phyloP scores from a whole-genome alignment of 2,797 vertebrate genomes.

The Megalops cyprinoides region DNA sequence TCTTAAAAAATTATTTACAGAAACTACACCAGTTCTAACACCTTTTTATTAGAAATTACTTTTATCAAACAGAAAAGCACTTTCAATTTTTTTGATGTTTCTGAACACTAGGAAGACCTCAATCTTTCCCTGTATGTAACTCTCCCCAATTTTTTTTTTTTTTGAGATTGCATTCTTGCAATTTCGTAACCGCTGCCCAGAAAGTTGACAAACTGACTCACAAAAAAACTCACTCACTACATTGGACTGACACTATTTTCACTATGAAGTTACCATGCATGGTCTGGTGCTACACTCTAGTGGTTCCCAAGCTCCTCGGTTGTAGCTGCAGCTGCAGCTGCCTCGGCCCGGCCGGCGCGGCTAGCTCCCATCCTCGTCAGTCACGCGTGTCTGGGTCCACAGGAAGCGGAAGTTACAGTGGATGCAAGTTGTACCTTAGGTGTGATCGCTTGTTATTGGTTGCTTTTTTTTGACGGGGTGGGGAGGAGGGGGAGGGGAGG shows the following conservation, averaged over 20 bases:
- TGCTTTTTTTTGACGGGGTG: conserved; percentile 23
- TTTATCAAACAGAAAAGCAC: conserved; percentile 85
- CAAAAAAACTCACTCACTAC: conserved; percentile 86
- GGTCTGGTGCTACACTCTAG: conserved; percentile 46
- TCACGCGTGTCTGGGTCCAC: neutral
- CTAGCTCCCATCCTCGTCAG: neutral
- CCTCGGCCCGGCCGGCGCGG: neutral
- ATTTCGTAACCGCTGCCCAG: conserved; percentile 92
- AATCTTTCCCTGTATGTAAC: conserved; percentile 46
- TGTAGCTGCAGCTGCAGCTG: neutral
- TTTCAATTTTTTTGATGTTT: conserved; percentile 55
- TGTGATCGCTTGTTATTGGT: conserved; percentile 29
- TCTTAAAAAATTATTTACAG: conserved; percentile 81
- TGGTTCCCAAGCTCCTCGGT: neutral
- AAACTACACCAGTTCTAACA: conserved; percentile 84
- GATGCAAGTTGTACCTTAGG: conserved; percentile 45
- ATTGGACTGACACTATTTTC: conserved; percentile 79
- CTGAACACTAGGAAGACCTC: conserved; percentile 86
- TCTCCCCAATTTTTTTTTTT: conserved; percentile 66
- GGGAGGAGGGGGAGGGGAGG: conserved; percentile 12
- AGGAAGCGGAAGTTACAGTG: conserved; percentile 3
- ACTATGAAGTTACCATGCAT: conserved; percentile 61
- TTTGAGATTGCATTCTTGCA: conserved; percentile 87
- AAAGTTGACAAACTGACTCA: conserved; percentile 90
- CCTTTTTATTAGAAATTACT: conserved; percentile 86